These are phyloP conservation scores for Ochlodes sylvanus DNA, from an alignment of 2,888 invertebrate genomes.

Conservation along the genomic window DNA sequence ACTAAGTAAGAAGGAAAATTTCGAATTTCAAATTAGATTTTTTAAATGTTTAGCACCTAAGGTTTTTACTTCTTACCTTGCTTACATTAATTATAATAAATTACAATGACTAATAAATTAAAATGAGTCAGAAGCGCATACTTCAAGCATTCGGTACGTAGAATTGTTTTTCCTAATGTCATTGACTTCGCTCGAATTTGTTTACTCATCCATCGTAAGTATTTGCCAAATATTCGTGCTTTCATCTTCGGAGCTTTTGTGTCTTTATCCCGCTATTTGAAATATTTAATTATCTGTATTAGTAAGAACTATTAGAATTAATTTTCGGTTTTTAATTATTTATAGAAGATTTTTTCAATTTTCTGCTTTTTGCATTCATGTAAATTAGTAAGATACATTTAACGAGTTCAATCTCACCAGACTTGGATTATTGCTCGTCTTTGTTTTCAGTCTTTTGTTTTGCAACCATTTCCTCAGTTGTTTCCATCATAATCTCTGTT, in stretches of 20 bases:
- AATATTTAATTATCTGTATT: constrained; percentile 26
- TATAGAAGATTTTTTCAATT: no score
- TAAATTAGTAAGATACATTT: no score
- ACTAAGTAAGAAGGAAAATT: no score
- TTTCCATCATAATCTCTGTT: constrained; percentile 53
- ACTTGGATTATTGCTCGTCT: constrained; percentile 35
- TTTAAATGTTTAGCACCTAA: constrained; percentile 13
- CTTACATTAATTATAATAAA: constrained; percentile 41
- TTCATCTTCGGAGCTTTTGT: constrained; percentile 51
- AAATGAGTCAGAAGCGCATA: constrained; percentile 46
- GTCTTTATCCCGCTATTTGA: constrained; percentile 48
- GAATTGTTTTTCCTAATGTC: constrained; percentile 63
- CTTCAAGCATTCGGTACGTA: constrained; percentile 47
- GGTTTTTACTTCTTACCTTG: constrained; percentile 21
- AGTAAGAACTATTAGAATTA: no score
- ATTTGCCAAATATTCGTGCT: constrained; percentile 65
- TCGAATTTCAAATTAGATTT: not conserved
- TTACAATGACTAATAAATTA: constrained; percentile 47
- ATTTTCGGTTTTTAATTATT: no score
- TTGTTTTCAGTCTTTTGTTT: constrained; percentile 67
- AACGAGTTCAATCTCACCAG: no score
- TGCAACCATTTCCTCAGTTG: constrained; percentile 59
- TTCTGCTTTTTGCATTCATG: no score
- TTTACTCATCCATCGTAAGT: constrained; percentile 65
- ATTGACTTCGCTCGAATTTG: constrained; percentile 69